These are phyloP conservation scores for Dendrolimus kikuchii DNA, from an alignment of 1,140 invertebrate genomes.

Conservation along the genomic window DNA sequence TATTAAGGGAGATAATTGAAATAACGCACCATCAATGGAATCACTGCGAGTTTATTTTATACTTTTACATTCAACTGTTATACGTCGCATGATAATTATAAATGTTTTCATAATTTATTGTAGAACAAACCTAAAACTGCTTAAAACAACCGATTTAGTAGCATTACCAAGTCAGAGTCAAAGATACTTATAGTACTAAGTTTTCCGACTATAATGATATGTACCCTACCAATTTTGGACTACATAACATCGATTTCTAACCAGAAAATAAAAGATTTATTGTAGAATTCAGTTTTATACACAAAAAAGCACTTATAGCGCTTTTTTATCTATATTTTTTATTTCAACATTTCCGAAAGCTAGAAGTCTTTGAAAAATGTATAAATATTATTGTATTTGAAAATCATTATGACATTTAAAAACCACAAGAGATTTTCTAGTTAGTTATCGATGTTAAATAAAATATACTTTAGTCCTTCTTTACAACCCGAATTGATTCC, in stretches of 20 bases:
- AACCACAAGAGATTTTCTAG: too few relatives aligned
- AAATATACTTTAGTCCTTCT: not conserved
- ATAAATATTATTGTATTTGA: too few relatives aligned
- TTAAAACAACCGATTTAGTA: conserved; percentile 37
- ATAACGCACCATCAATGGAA: conserved; percentile 59
- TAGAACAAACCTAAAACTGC: conserved; percentile 38
- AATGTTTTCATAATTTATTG: conserved; percentile 32
- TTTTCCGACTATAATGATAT: conserved; percentile 59
- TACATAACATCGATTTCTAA: not conserved
- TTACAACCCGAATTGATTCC: conserved; percentile 57
- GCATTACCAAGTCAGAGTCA: conserved; percentile 47
- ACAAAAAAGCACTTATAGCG: too few relatives aligned
- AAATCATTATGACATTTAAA: too few relatives aligned
- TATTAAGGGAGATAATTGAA: conserved; percentile 26
- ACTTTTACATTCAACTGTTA: conserved; percentile 66
- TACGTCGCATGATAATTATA: conserved; percentile 44
- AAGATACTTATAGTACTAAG: conserved; percentile 70
- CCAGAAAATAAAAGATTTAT: too few relatives aligned
- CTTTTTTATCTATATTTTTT: too few relatives aligned
- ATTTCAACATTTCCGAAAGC: too few relatives aligned
- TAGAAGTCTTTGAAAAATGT: too few relatives aligned
- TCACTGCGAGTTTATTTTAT: conserved; percentile 71
- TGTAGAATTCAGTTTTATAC: too few relatives aligned
- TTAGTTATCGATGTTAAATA: too few relatives aligned
- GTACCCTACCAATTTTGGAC: conserved; percentile 34